Evolutionary conservation across 2,888 invertebrate genomes (phyloP).

Genomic region (Napeogenes sylphis): DNA sequence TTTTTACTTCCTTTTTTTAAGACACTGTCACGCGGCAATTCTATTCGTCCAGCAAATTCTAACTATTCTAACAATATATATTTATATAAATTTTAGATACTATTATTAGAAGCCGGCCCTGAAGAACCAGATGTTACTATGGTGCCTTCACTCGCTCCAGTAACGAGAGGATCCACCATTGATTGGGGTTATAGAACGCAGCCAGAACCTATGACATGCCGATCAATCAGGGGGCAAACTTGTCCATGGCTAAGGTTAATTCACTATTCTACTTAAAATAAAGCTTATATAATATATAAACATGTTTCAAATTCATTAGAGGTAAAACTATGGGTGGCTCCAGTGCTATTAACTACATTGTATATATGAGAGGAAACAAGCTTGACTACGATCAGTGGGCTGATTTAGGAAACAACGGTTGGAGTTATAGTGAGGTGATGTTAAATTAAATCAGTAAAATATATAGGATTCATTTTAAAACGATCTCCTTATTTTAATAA

Average conservation of each 20-base stretch:
- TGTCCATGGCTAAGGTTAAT: constrained; percentile 76
- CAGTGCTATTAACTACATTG: constrained; percentile 81
- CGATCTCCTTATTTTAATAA: no score
- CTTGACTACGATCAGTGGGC: constrained; percentile 83
- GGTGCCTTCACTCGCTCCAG: constrained; percentile 80
- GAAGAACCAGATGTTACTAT: constrained; percentile 82
- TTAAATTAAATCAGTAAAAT: background rate
- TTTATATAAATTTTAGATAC: constrained; percentile 58
- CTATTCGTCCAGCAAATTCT: no score
- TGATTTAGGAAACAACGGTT: constrained; percentile 78
- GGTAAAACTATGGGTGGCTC: constrained; percentile 83
- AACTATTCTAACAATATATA: no score
- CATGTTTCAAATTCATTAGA: constrained; percentile 39
- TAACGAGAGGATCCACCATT: constrained; percentile 78
- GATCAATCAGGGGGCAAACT: constrained; percentile 74
- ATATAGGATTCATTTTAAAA: background rate
- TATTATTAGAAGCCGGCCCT: constrained; percentile 81
- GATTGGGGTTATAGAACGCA: constrained; percentile 85
- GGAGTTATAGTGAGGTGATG: constrained; percentile 77
- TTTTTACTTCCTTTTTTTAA: no score
- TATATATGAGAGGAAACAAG: constrained; percentile 79
- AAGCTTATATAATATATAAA: no score
- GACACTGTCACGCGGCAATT: no score
- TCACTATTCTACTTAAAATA: no score
- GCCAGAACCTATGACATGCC: constrained; percentile 79